Percentiles rank a stretch among this genome's conserved stretches.
Conservation (phyloP, 2,797 vertebrate genomes). For the Pterois miles region DNA sequence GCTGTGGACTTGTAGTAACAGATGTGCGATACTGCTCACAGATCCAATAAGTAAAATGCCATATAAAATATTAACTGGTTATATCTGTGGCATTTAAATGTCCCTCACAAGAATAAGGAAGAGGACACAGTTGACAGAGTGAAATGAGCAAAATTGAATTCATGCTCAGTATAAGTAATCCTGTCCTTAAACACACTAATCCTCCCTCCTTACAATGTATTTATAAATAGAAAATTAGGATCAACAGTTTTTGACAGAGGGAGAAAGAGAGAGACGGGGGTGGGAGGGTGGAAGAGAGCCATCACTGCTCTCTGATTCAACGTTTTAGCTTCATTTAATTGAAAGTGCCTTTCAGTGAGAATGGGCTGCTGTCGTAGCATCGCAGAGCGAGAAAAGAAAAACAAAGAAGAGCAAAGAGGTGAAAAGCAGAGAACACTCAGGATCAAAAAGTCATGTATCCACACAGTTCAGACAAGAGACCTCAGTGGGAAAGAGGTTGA, state of each 20-base stretch:
- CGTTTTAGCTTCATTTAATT: constrained; percentile 20
- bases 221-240: constrained; percentile 23
- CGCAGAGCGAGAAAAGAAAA: not conserved
- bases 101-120: constrained; percentile 20
- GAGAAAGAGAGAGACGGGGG: not conserved
- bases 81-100: constrained; percentile 27
- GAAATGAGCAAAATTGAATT: constrained; percentile 29
- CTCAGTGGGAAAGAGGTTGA: not conserved
- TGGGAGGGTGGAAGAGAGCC: not conserved
- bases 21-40: constrained; percentile 2
- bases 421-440: not conserved
- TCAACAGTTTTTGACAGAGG: constrained; percentile 8
- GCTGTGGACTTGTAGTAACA: not conserved
- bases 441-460: not conserved
- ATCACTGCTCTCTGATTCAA: constrained; percentile 13
- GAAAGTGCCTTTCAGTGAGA: constrained; percentile 30
- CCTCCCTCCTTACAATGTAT: not conserved
- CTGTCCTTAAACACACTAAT: constrained; percentile 30
- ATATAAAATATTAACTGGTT: constrained; percentile 51
- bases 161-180: constrained; percentile 8
- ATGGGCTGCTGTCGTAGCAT: not conserved
- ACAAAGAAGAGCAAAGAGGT: not conserved
- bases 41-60: constrained; percentile 38
- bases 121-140: constrained; percentile 5
- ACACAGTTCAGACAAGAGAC: not conserved